These are phyloP conservation scores for Apodemia zela DNA, from an alignment of 2,888 invertebrate genomes.

Conservation along the genomic window DNA sequence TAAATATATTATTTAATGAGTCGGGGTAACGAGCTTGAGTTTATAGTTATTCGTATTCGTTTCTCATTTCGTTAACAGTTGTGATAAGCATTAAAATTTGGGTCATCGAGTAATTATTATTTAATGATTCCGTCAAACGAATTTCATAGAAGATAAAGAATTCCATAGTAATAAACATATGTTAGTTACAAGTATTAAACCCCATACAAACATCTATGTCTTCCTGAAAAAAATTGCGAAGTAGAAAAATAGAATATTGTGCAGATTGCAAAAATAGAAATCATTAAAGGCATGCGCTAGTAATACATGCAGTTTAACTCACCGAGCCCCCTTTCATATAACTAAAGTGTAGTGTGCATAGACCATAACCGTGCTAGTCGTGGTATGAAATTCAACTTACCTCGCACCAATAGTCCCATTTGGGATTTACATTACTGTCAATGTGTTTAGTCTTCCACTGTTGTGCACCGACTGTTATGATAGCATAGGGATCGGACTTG, in stretches of 20 bases:
- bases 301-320: slow-evolving; percentile 8
- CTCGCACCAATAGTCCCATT: slow-evolving; percentile 99
- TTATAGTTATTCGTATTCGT: not conserved
- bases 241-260: slow-evolving; percentile 5
- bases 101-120: not conserved
- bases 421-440: slow-evolving; percentile 95
- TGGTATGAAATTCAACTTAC: slow-evolving; percentile 66
- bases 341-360: slow-evolving; percentile 28
- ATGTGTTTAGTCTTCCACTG: slow-evolving; percentile 96
- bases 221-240: not conserved
- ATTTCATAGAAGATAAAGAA: not conserved
- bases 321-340: not conserved
- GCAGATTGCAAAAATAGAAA: slow-evolving; percentile 1
- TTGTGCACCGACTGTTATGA: slow-evolving; percentile 95
- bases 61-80: not conserved
- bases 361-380: slow-evolving; percentile 38
- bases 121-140: not conserved
- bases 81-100: not conserved
- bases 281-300: slow-evolving; percentile 6
- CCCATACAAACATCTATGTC: not conserved
- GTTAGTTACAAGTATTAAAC: slow-evolving; percentile 12
- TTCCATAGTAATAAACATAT: not conserved
- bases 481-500: slow-evolving; percentile 98
- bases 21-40: not conserved
- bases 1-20: not conserved